Conservation (phyloP, 2,113 vertebrate species). For the Cyanoderma ruficeps region DNA sequence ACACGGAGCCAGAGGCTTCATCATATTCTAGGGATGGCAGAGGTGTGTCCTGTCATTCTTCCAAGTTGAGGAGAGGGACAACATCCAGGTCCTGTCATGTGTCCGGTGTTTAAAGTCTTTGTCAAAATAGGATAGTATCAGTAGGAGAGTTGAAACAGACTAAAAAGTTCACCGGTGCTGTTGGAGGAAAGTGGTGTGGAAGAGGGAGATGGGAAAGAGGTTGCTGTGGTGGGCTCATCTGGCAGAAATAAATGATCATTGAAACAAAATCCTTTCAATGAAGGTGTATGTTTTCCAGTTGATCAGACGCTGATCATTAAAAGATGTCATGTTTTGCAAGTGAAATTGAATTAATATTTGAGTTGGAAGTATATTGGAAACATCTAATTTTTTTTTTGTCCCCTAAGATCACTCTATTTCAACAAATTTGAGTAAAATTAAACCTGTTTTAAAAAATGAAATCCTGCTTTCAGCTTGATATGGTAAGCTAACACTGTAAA, state of each 20-base stretch:
- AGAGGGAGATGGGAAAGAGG: not conserved
- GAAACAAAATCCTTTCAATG: not conserved
- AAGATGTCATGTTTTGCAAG: not conserved
- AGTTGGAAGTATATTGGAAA: not conserved
- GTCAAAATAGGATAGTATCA: not conserved
- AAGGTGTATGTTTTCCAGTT: not conserved
- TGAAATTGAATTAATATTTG: not conserved
- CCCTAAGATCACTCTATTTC: not conserved
- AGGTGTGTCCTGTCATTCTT: not conserved
- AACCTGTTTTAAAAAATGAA: not conserved
- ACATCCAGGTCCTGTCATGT: fast-evolving
- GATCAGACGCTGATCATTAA: not conserved
- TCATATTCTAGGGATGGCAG: fast-evolving
- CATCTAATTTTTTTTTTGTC: not conserved
- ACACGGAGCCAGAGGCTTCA: not conserved
- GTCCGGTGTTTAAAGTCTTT: not conserved
- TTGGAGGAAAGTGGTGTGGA: not conserved
- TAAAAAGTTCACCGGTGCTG: not conserved
- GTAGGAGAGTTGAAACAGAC: not conserved
- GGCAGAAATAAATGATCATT: not conserved
- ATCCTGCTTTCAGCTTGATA: not conserved
- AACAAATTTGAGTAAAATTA: not conserved
- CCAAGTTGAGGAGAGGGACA: not conserved
- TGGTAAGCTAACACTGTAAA: not conserved
- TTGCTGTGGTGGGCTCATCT: not conserved